Evolutionary conservation across 2,113 vertebrate species (phyloP).

Genomic region (Paraplagusia blochii): DNA sequence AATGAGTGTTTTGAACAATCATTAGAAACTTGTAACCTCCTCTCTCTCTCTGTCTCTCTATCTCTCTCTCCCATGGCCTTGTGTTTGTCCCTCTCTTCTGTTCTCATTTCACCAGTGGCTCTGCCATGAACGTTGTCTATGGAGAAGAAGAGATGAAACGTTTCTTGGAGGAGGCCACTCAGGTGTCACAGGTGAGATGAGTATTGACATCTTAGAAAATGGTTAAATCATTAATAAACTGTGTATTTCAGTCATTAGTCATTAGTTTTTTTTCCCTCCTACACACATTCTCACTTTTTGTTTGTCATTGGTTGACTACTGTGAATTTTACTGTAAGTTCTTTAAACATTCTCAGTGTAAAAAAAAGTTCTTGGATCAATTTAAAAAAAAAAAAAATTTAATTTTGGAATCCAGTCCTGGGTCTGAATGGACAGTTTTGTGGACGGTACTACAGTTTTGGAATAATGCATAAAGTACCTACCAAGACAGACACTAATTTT

Average conservation of each 20-base stretch:
- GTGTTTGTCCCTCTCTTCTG: conserved; percentile 37
- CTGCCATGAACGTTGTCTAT: conserved; percentile 92
- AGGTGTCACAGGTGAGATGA: conserved; percentile 89
- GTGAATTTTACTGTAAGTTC: conserved; percentile 18
- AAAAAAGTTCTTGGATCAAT: no score
- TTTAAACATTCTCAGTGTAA: no score
- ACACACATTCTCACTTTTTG: neutral
- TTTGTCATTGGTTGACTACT: conserved; percentile 32
- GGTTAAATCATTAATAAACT: neutral
- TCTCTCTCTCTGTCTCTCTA: conserved; percentile 50
- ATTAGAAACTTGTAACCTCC: conserved; percentile 61
- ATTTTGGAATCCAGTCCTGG: no score
- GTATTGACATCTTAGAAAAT: conserved; percentile 10
- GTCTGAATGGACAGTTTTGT: no score
- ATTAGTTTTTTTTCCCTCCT: no score
- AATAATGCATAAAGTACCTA: neutral
- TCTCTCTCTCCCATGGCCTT: conserved; percentile 52
- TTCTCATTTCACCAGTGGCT: conserved; percentile 78
- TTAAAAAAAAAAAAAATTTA: no score
- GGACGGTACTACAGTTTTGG: neutral
- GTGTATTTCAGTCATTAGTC: no score
- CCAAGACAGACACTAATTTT: neutral
- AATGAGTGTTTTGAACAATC: conserved; percentile 70
- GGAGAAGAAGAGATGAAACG: conserved; percentile 92
- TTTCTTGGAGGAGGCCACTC: conserved; percentile 90